These are phyloP conservation scores for Pseudolaguvia tuberculata DNA, from an alignment of 2,113 vertebrate genomes.

Conservation along the genomic window DNA sequence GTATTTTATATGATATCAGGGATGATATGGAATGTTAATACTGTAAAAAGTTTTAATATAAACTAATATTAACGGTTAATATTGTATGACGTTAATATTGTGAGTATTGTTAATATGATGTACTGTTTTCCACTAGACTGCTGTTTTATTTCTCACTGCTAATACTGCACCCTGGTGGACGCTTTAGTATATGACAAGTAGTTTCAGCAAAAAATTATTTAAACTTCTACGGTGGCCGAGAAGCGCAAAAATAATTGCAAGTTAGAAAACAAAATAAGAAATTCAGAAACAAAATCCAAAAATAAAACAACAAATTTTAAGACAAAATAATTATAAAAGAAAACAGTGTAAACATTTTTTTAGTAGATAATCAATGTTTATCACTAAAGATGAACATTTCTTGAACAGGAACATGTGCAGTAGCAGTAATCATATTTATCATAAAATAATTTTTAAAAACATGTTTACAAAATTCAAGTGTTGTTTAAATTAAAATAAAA, in stretches of 20 bases:
- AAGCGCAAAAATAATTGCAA: background rate
- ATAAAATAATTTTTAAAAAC: background rate
- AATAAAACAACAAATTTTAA: too few species aligned
- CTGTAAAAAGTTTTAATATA: too few species aligned
- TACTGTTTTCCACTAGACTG: background rate
- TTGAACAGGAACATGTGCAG: background rate
- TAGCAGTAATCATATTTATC: too few species aligned
- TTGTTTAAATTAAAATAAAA: too few species aligned
- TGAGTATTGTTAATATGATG: background rate
- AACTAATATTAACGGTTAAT: too few species aligned
- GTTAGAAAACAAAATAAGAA: too few species aligned
- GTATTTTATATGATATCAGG: background rate
- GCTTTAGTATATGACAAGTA: background rate
- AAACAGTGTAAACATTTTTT: too few species aligned
- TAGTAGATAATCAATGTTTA: background rate
- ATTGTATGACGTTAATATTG: background rate
- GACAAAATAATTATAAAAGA: too few species aligned
- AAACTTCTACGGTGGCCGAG: background rate
- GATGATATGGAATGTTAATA: background rate
- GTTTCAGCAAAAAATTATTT: background rate
- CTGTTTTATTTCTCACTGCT: background rate
- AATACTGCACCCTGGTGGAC: constrained; percentile 28
- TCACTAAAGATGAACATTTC: too few species aligned
- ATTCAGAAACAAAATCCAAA: too few species aligned
- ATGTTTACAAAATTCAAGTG: background rate